These are phyloP conservation scores for Python bivittatus DNA, from an alignment of 2,113 vertebrate species.

Conservation along the genomic window DNA sequence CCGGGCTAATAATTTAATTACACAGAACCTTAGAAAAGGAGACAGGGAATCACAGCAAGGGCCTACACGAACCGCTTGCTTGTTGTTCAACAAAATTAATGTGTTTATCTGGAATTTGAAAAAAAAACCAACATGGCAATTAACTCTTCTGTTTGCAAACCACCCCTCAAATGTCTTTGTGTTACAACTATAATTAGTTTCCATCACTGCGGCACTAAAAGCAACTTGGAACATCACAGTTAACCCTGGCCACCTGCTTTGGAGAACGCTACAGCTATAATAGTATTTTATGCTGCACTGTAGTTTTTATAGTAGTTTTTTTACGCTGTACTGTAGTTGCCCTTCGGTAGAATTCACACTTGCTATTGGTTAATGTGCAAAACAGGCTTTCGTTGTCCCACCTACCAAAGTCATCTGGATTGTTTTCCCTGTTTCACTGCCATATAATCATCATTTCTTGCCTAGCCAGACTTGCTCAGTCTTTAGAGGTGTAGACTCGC, in stretches of 20 bases:
- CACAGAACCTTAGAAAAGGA: slow-evolving; percentile 61
- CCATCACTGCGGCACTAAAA: slow-evolving; percentile 43
- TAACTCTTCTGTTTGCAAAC: slow-evolving; percentile 72
- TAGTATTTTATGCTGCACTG: neutral
- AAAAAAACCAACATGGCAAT: slow-evolving; percentile 68
- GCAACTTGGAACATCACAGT: slow-evolving; percentile 40
- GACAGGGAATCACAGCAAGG: slow-evolving; percentile 63
- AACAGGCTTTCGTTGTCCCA: neutral
- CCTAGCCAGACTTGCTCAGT: neutral
- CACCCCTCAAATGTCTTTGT: slow-evolving; percentile 52
- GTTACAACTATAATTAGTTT: slow-evolving; percentile 66
- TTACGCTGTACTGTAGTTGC: neutral
- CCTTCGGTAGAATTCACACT: neutral
- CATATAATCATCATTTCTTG: neutral
- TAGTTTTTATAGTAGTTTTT: neutral
- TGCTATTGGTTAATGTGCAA: neutral
- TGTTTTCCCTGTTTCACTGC: neutral
- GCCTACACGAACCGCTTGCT: slow-evolving; percentile 69
- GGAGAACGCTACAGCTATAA: slow-evolving; percentile 21
- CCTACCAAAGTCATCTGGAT: no score
- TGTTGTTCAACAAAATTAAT: slow-evolving; percentile 63
- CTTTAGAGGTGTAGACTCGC: neutral
- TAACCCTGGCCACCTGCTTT: slow-evolving; percentile 9
- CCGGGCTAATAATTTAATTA: slow-evolving; percentile 69
- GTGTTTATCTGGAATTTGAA: slow-evolving; percentile 71